Conservation (phyloP, 2,113 vertebrate genomes). For the Phyllostomus hastatus region DNA sequence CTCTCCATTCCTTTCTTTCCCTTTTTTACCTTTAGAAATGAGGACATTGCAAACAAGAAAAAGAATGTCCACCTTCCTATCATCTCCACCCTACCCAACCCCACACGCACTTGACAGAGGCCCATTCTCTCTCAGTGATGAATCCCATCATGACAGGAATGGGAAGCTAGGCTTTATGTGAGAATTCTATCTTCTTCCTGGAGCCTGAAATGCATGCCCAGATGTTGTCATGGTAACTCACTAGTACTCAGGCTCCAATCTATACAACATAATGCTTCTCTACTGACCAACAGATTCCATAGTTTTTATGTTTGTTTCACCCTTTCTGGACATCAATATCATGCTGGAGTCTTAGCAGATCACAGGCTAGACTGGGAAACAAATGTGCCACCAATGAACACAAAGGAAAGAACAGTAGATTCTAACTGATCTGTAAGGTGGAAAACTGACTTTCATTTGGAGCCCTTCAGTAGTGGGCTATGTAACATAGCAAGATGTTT, state of each 20-base stretch:
- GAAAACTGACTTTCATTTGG: background rate
- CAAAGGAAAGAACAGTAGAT: background rate
- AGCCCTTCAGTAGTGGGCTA: background rate
- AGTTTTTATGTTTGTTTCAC: constrained; percentile 34
- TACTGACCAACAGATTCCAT: background rate
- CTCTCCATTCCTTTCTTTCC: background rate
- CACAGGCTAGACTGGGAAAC: background rate
- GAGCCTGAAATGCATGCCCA: constrained; percentile 53
- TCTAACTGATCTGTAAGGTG: background rate
- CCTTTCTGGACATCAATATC: background rate
- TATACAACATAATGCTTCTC: background rate
- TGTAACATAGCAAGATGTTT: constrained; percentile 26
- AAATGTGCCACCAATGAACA: background rate
- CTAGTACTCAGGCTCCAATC: background rate
- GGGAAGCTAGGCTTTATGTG: constrained; percentile 44
- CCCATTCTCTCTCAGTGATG: constrained; percentile 46
- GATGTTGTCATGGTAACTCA: constrained; percentile 65
- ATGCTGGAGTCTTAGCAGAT: background rate
- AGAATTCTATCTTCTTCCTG: constrained; percentile 52
- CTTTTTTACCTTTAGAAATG: background rate
- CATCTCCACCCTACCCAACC: background rate
- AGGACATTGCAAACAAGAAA: background rate
- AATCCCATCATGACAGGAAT: constrained; percentile 65
- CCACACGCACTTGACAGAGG: background rate
- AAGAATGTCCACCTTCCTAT: background rate